Evolutionary conservation across 2,888 invertebrate species (phyloP).

Genomic region (Nycteola revayana): DNA sequence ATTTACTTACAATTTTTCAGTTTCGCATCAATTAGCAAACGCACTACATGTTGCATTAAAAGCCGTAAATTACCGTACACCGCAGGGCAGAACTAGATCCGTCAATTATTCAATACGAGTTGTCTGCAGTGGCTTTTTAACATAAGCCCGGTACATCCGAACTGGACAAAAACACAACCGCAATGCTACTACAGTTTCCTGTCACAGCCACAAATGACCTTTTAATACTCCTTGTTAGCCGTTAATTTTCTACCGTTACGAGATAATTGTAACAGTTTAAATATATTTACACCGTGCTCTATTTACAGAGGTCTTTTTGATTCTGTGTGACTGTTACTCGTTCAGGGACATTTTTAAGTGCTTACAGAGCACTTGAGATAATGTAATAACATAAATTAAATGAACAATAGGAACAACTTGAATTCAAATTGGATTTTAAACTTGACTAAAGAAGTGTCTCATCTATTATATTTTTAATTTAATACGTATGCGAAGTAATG

Average conservation of each 20-base stretch:
- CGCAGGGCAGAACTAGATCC: constrained; percentile 24
- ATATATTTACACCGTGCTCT: no score
- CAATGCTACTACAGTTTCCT: constrained; percentile 67
- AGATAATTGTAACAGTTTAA: constrained; percentile 40
- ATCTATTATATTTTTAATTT: no score
- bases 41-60: constrained; percentile 20
- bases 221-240: constrained; percentile 62
- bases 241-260: constrained; percentile 58
- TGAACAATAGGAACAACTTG: no score
- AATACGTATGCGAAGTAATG: no score
- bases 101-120: constrained; percentile 36
- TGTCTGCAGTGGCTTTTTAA: constrained; percentile 39
- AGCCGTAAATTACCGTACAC: constrained; percentile 23
- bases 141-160: constrained; percentile 36
- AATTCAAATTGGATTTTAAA: no score
- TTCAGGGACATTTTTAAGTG: no score
- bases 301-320: no score
- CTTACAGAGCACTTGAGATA: no score
- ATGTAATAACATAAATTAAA: no score
- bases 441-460: no score
- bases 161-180: constrained; percentile 61
- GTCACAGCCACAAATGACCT: constrained; percentile 69
- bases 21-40: constrained; percentile 18
- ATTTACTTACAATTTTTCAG: constrained; percentile 15
- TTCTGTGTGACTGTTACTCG: no score